A percentile compares a stretch with the other conserved stretches of the same genome.
These are phyloP conservation scores for Microcebus griseorufus DNA, from an alignment of 2,113 vertebrate genomes.

Conservation along the genomic window DNA sequence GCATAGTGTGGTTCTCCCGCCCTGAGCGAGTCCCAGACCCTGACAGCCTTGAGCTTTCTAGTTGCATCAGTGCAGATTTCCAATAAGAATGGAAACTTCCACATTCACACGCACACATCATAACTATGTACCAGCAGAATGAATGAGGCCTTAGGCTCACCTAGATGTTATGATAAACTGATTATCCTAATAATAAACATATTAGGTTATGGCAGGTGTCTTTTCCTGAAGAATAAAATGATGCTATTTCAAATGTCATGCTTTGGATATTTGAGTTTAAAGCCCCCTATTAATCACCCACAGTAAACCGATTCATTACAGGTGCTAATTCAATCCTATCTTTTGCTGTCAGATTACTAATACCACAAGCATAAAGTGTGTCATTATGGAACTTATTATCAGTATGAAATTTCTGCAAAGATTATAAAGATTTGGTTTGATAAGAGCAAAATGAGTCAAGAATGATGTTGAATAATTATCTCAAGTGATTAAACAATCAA, in stretches of 20 bases:
- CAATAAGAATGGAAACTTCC: neutral
- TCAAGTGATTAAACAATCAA: constrained; percentile 19
- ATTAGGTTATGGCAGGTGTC: constrained; percentile 47
- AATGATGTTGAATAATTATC: neutral
- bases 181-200: constrained; percentile 33
- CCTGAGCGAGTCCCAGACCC: rapidly evolving
- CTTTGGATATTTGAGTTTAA: constrained; percentile 72
- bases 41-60: rapidly evolving
- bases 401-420: constrained; percentile 1
- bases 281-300: constrained; percentile 79
- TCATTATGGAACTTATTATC: neutral
- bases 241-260: constrained; percentile 67
- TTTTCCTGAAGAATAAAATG: neutral
- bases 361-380: neutral
- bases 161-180: constrained; percentile 47
- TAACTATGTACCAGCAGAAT: too few relatives aligned
- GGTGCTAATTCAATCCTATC: constrained; percentile 68
- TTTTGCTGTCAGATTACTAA: constrained; percentile 39
- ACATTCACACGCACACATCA: neutral
- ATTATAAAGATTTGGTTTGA: neutral
- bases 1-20: rapidly evolving
- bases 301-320: constrained; percentile 71
- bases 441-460: constrained; percentile 23
- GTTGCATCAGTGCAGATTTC: neutral
- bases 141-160: neutral